Evolutionary conservation across 2,888 invertebrate species (phyloP), one percentile per base, ranked within the genome.

Genomic region (Hirtodrosophila cameraria): DNA sequence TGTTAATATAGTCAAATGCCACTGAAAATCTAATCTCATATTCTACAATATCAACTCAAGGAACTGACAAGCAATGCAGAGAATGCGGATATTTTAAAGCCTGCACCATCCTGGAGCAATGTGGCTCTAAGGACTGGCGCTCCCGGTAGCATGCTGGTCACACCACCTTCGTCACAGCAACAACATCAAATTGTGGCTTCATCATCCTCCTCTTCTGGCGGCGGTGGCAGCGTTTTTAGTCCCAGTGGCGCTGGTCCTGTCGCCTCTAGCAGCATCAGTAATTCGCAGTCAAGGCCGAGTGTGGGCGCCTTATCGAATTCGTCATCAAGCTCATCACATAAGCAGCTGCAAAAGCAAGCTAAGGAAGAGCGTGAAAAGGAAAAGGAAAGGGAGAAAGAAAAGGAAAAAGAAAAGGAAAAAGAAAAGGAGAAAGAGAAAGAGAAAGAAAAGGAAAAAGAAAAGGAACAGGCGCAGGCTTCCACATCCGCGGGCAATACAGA

Each of bases 21-120:
- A 8, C 9, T 9, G 2, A 6, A 13, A 13, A n/a, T n/a, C 7
- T 42, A 9, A 31, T 50, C 13, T 2, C 30, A 0, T 9, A 5
- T 9, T 20, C 2, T 4, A n/a, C 5, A 13, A 18, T 25, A 13
- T n/a, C 12, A 30, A 11, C 31, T 41, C 0, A 81, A 91, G 91
- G 91, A 91, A 79, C 86, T 91, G 69, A 88, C 87, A 74, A 88
- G 80, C 75, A 89, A 83, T 75, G 83, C 88, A 67, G 90, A 90
- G 60, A 69, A 86, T 59, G 75, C 88, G 61, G 91, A 91, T 71
- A 75, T 92, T 67, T 85, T 92, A 72, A 92, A 93, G 80, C 92
- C 92, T 1, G 92, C 92, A 30, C 93, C 93, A n/a, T 92, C 93
- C 1, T 93, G 93, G 93, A 88, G 91, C 46, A 90, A 91, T 70